A percentile compares a stretch with the other conserved stretches of the same genome.
Evolutionary conservation across 2,888 invertebrate genomes (phyloP).

Genomic region (Cartodere bifasciata): DNA sequence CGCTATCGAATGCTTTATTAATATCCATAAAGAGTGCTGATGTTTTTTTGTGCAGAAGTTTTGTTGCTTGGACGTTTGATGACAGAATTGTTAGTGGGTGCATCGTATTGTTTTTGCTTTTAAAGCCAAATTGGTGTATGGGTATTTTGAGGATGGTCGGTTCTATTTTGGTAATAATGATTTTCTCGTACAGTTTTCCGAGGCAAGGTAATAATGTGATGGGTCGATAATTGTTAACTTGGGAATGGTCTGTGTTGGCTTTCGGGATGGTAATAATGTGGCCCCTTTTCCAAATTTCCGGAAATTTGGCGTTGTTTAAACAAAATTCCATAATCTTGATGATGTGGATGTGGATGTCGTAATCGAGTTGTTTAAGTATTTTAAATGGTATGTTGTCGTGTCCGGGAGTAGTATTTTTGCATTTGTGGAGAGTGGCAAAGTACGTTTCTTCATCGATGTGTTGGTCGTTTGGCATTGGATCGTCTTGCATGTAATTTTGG

Average conservation of each 20-base stretch:
- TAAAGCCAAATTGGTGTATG: not conserved
- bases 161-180: slow-evolving; percentile 3
- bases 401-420: slow-evolving; percentile 8
- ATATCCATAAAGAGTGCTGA: slow-evolving; percentile 9
- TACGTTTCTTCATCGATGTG: slow-evolving; percentile 1
- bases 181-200: slow-evolving; percentile 8
- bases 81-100: slow-evolving; percentile 2
- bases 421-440: slow-evolving; percentile 1
- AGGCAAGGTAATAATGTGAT: slow-evolving; percentile 8
- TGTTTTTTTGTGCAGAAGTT: slow-evolving; percentile 2
- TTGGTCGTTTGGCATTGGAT: not conserved
- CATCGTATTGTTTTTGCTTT: not conserved
- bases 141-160: slow-evolving; percentile 1
- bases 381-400: slow-evolving; percentile 6
- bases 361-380: slow-evolving; percentile 7
- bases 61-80: slow-evolving; percentile 9
- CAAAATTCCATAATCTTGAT: slow-evolving; percentile 8
- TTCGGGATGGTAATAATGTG: slow-evolving; percentile 8
- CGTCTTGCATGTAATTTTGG: not conserved
- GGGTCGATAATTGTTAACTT: slow-evolving; percentile 8
- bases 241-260: slow-evolving; percentile 5
- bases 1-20: slow-evolving; percentile 9
- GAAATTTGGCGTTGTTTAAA: slow-evolving; percentile 5
- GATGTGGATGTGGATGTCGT: slow-evolving; percentile 6
- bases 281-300: slow-evolving; percentile 8